Evolutionary conservation across 1,140 invertebrate genomes (phyloP), one percentile per base, ranked within the genome.

Genomic region (Drosophila kepulauana): DNA sequence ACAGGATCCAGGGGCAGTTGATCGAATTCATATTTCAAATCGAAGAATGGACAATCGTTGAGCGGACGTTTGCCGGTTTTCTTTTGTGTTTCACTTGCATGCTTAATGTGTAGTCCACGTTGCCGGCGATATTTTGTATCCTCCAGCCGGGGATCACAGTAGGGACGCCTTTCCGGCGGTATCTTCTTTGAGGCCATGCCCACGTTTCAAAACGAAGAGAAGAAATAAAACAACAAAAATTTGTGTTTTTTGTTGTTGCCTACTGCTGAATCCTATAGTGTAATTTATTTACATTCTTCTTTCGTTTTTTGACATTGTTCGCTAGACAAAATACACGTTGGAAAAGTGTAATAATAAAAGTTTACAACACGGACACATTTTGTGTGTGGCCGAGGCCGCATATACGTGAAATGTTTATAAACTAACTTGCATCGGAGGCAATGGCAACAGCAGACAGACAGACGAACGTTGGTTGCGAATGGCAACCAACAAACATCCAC

Each of bases 371-470:
- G 57, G 79, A 69, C 68, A 78, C 35, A 38, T 38, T 69, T 69
- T 69, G 67, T 70, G 79, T 84, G 86, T 76, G 71, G 69, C 48
- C 48, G 8, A 15, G 48, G 15, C 67, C 72, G 74, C 13, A 81
- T 81, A 74, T 78, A 88, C 85, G 85, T 89, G 85, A 85, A 89
- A 89, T 89, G 85, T 89, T 89, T 89, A 89, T 88, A 89, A 89
- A 89, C 85, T 89, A 88, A 84, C 80, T 89, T 78, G 75, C 51
- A 78, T 57, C 67, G 85, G 49, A 69, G 72, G 85, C 56, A 71
- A 67, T 78, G 65, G 70, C 41, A 71, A 72, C 61, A 38, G 54
- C 33, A 35, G 15, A 5, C 51, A 38, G 11, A 54, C 49, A 68
- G 35, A 38, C 35, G 6, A 33, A 33, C 5, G 15, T 13, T 20